Percentiles rank a stretch among this genome's conserved stretches.
phyloP scores from a whole-genome alignment of 2,797 vertebrate species.

The Xyrichtys novacula region DNA sequence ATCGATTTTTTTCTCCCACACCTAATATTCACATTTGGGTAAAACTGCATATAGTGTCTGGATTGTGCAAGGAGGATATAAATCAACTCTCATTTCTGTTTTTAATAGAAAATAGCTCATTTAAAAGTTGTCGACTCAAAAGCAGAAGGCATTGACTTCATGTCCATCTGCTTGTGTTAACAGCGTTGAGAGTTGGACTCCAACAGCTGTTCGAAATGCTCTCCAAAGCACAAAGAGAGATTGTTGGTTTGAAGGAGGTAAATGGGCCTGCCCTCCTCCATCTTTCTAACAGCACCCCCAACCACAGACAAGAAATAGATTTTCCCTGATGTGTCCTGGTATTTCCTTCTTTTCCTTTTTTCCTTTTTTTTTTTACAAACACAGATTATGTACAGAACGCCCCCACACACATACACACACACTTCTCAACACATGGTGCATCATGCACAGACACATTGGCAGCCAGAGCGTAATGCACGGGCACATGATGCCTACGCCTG shows the following conservation, averaged over 20 bases:
- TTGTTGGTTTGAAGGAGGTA: slow-evolving; percentile 49
- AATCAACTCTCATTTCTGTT: not conserved
- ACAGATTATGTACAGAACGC: slow-evolving; percentile 20
- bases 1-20: too few species aligned
- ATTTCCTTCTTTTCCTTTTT: slow-evolving; percentile 32
- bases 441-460: slow-evolving; percentile 60
- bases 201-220: slow-evolving; percentile 32
- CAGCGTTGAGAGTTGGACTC: slow-evolving; percentile 22
- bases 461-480: slow-evolving; percentile 58
- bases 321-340: slow-evolving; percentile 13
- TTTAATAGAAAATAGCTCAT: not conserved
- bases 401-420: slow-evolving; percentile 7
- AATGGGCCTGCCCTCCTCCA: slow-evolving; percentile 14
- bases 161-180: slow-evolving; percentile 18
- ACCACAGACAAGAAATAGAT: slow-evolving; percentile 21
- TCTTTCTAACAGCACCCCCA: slow-evolving; percentile 17
- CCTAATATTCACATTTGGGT: too few species aligned
- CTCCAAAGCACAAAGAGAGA: slow-evolving; percentile 45
- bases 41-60: too few species aligned
- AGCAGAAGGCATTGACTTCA: slow-evolving; percentile 4
- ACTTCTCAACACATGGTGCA: slow-evolving; percentile 51
- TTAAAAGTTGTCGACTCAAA: slow-evolving; percentile 8
- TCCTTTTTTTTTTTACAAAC: too few species aligned
- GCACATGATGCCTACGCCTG: slow-evolving; percentile 71
- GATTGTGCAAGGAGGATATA: too few species aligned